Base-by-base conservation (phyloP, 2,888 invertebrate genomes). In the Dorcus parallelipipedus region DNA sequence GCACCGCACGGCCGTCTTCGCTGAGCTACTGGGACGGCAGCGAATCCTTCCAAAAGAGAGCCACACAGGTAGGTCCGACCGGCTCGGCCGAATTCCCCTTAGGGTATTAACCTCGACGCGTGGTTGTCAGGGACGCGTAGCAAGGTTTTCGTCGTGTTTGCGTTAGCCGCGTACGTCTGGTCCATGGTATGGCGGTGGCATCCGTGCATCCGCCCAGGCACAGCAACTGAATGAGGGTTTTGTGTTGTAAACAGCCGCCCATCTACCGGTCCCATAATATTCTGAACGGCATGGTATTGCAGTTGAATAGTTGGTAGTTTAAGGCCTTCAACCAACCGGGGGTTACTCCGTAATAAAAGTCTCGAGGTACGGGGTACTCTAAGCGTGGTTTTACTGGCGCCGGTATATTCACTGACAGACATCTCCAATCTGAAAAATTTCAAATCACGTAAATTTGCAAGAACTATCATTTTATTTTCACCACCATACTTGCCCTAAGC, bases 341-440 rank as follows among this genome's bases (percentile, higher is more conserved):
- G 0, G 93, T 92, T 0, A 94, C 79, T 0, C 91, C 90, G 1
- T 87, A 87, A 64, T 87, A 87, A 64, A 88, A 85, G 26, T 84
- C 88, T 65, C 82, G 85, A 26, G 84, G 83, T 1, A 87, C 80
- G 0, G 90, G 89, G 69, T 87, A 90, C 72, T 92, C 91, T 55
- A 91, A 77, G 8, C 90, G 80, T 47, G 89, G 82, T 73, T 94
- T 95, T 0, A 89, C 89, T 0, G 94, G 94, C 0, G 93, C 93
- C 0, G 86, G 83, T n/a, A 89, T 82, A 40, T 88, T 87, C 54
- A 90, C 82, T 0, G 92, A 85, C 63, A 94, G 77, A 1, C 92
- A 91, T 47, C 86, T 84, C 78, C 93, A 95, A 75, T 63, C 86
- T 84, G 51, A 10, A 69, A 62, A 60, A 14, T 14, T 14, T 14